phyloP scores from a whole-genome alignment of 1,140 invertebrate genomes.

The Heliconius hewitsoni region DNA sequence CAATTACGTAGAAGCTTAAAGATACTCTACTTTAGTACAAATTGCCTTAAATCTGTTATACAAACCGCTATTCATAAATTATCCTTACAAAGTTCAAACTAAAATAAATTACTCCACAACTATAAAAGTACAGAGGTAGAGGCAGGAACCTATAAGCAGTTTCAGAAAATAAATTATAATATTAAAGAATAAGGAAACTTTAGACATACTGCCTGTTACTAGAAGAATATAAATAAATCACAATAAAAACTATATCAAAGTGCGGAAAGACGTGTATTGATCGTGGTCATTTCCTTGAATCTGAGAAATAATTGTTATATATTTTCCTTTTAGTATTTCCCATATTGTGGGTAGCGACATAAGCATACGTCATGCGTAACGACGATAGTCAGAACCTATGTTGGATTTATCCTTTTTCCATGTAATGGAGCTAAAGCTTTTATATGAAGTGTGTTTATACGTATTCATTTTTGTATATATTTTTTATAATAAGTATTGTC shows the following conservation, averaged over 20 bases:
- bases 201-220: not conserved
- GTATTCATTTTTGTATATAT: too few species aligned
- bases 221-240: constrained; percentile 21
- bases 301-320: constrained; percentile 17
- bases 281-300: constrained; percentile 43
- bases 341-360: constrained; percentile 10
- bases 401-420: not conserved
- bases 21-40: not conserved
- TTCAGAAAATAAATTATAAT: not conserved
- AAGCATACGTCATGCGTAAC: constrained; percentile 13
- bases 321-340: constrained; percentile 15
- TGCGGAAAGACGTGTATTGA: constrained; percentile 42
- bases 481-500: too few species aligned
- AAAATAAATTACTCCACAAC: not conserved
- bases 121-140: not conserved
- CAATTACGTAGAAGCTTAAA: not conserved
- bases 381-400: not conserved
- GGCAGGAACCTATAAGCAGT: too few species aligned
- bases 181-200: not conserved
- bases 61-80: not conserved
- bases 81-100: not conserved
- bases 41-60: not conserved
- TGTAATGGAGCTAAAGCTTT: not conserved
- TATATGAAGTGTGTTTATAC: too few species aligned
- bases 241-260: constrained; percentile 33